phyloP scores from a whole-genome alignment of 2,888 invertebrate genomes.

The Drosophila sordidula region DNA sequence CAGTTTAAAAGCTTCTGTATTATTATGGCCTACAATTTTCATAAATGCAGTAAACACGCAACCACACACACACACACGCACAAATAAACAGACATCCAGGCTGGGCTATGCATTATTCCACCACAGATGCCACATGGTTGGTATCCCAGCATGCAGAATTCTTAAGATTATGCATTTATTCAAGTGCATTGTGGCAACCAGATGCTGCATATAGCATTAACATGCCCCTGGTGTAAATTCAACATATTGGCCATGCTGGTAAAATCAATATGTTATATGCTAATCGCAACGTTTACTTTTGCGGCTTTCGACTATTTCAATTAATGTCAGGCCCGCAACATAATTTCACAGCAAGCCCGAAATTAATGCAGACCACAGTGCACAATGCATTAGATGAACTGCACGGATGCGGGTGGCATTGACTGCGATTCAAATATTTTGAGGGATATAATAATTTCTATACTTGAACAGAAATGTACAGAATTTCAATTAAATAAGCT shows the following conservation, averaged over 20 bases:
- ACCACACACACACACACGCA: constrained; percentile 10
- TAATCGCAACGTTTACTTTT: constrained; percentile 37
- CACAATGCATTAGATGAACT: constrained; percentile 14
- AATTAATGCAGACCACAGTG: constrained; percentile 26
- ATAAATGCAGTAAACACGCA: constrained; percentile 14
- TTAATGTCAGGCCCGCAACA: constrained; percentile 35
- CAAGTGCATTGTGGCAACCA: constrained; percentile 50
- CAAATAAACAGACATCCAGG: neutral
- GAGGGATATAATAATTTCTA: constrained; percentile 1
- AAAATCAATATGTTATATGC: constrained; percentile 47
- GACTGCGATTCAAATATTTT: constrained; percentile 10
- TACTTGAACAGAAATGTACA: neutral
- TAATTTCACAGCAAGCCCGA: constrained; percentile 7
- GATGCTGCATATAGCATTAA: constrained; percentile 20
- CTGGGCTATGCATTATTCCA: constrained; percentile 26
- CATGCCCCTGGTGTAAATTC: constrained; percentile 18
- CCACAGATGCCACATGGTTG: constrained; percentile 31
- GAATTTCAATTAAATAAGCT: neutral
- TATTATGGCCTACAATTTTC: neutral
- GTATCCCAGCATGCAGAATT: neutral
- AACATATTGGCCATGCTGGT: constrained; percentile 1
- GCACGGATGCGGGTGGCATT: constrained; percentile 8
- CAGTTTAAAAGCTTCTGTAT: neutral
- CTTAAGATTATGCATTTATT: constrained; percentile 64
- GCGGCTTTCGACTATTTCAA: constrained; percentile 53